Evolutionary conservation across 2,797 vertebrate species (phyloP).

Genomic region (Discoglossus pictus): DNA sequence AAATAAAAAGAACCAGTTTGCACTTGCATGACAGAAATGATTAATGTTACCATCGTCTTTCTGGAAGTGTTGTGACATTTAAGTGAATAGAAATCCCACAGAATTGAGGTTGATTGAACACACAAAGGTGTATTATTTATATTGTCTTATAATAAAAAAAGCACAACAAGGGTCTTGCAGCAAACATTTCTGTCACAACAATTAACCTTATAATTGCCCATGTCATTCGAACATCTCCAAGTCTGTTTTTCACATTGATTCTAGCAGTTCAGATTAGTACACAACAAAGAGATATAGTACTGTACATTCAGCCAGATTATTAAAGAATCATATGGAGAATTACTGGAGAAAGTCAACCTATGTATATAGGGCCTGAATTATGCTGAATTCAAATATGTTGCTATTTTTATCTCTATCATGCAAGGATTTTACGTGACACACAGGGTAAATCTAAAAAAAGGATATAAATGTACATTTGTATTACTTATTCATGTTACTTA

Average conservation of each 20-base stretch:
- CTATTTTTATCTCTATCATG: no score
- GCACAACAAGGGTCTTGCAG: conserved; percentile 12
- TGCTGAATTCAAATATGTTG: no score
- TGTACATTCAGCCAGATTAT: no score
- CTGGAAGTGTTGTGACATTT: conserved; percentile 42
- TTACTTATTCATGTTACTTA: no score
- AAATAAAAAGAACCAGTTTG: conserved; percentile 41
- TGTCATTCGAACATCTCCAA: not conserved
- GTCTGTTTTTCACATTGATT: not conserved
- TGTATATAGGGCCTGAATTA: no score
- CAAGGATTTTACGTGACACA: no score
- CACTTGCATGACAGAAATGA: conserved; percentile 39
- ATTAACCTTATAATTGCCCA: conserved; percentile 36
- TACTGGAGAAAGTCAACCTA: no score
- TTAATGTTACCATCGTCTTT: conserved; percentile 45
- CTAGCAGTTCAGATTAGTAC: no score
- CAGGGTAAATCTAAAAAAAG: no score
- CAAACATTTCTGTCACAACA: conserved; percentile 11
- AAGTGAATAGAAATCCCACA: conserved; percentile 48
- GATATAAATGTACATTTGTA: no score
- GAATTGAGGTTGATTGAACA: conserved; percentile 40
- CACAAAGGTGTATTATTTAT: conserved; percentile 34
- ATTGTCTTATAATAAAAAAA: conserved; percentile 28
- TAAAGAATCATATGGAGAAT: no score
- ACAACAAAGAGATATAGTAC: no score